Base-by-base conservation (phyloP, 2,888 invertebrate genomes). In the Petrolisthes manimaculis region DNA sequence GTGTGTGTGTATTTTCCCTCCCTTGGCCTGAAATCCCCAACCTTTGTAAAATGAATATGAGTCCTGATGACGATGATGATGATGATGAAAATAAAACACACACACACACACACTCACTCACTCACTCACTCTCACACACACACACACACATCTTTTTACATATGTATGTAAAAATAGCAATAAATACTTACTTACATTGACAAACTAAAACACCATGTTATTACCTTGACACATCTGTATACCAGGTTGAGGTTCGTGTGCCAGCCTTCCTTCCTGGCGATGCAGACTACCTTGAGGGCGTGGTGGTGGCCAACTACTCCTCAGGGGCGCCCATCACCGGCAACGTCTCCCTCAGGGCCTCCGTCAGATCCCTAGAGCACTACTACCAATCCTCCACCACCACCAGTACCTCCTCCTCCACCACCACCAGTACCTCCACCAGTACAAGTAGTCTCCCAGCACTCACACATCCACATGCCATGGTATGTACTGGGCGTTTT, bases 271-370 rank as follows among this genome's bases (percentile, higher is more conserved):
- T 98, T 94, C 96, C 98, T 93, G 96, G 96, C 92, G 96, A 96
- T 51, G 97, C 97, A 92, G 95, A 94, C 12, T 97, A 94, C 92
- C 95, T 99, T 92, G 95, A 96, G 92, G 99, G 98, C 0, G 95
- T 95, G 0, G 95, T 99, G 3, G 96, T 97, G 95, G 98, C 98
- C 0, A 99, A 99, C 95, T 98, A 98, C 92, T 98, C 98, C 0
- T 97, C 97, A 89, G 98, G 98, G 0, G 96, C 96, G 54, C 97
- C 98, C 0, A 97, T 98, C 0, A 94, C 94, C 67, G 98, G 98
- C 9, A 98, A 98, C 94, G 94, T 98, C 37, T 97, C 98, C 0
- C 94, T 98, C 0, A 95, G 95, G 93, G 97, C 97, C 0, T 96
- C 95, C 53, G 94, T 97, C 56, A 94, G 95, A 1, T 96, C 96